Conservation (phyloP, 37 sponge, comb jelly and placozoan genomes). For the Agelas oroides region DNA sequence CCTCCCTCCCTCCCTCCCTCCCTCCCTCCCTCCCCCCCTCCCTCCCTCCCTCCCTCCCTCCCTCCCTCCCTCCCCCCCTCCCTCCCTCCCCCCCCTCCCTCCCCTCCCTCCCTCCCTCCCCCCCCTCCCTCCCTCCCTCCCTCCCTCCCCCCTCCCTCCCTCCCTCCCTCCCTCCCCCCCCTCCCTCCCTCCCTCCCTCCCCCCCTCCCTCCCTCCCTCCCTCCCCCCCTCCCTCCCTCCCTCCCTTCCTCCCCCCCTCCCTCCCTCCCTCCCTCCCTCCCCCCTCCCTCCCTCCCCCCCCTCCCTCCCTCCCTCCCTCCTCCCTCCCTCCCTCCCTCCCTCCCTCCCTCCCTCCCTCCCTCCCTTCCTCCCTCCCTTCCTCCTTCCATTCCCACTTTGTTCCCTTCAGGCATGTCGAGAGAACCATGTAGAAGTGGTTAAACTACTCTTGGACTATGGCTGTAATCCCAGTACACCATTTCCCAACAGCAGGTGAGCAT, state of each 20-base stretch:
- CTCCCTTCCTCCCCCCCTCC: too few relatives aligned
- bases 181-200: too few relatives aligned
- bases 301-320: conserved; percentile 34
- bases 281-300: not conserved
- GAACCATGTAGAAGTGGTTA: conserved; percentile 97
- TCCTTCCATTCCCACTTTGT: not conserved
- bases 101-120: conserved; percentile 32
- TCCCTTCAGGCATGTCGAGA: conserved; percentile 92
- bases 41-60: conserved; percentile 51
- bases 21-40: too few relatives aligned
- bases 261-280: too few relatives aligned
- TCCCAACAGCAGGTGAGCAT: conserved; percentile 86
- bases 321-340: conserved; percentile 53
- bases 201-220: too few relatives aligned
- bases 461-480: conserved; percentile 94
- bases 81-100: conserved; percentile 37
- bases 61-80: conserved; percentile 41
- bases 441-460: conserved; percentile 94
- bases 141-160: not conserved
- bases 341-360: conserved; percentile 46
- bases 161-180: too few relatives aligned
- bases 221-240: too few relatives aligned
- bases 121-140: conserved; percentile 9
- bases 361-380: conserved; percentile 34
- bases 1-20: too few relatives aligned